Evolutionary conservation across 2,797 vertebrate species (phyloP), one percentile per base, ranked within the genome.

Genomic region (Tachyglossus aculeatus): DNA sequence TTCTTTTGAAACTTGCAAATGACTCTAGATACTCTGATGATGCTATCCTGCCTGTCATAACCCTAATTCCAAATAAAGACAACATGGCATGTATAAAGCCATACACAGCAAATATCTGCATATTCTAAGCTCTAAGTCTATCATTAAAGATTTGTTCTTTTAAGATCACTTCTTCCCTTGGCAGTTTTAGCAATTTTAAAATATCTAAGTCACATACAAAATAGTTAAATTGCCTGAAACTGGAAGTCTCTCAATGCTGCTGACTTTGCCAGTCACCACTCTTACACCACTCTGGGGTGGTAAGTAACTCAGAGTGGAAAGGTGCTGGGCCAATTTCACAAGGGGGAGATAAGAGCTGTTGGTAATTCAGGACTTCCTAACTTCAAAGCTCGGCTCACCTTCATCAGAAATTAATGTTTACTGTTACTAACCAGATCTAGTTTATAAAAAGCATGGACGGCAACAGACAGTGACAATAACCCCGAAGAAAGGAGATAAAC

Each of bases 351-450:
- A 78, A 83, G 67, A 15, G 41, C 15, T 67, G 73, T 64, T 8
- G 44, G 78, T 67, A 77, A 85, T 48, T 66, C 83, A 63, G 83
- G 76, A 66, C 63, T 64, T 78, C 80, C 50, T 51, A 61, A 43
- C 80, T 80, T 81, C 71, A 81, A 84, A 88, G 81, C 72, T 53
- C 57, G 77, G 48, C 54, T 36, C 63, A 44, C 60, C 51, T 65
- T 57, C 22, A 15, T 50, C 9, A 50, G 77, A 83, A 88, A 88
- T 83, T 69, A 84, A 71, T 67, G 73, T 78, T 68, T 76, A 24
- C 68, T 78, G 68, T 57, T 84, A 84, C 84, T 74, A 74, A 69
- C 60, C 67, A 57, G 74, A 78, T 53, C 36, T 25, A 16, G 38
- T 39, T 25, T 59, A 59, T 57, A 51, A 77, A 71, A 80, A 68